A percentile compares a stretch with the other conserved stretches of the same genome.
Conservation (phyloP, 1,140 invertebrate species). For the Drosophila pandora region DNA sequence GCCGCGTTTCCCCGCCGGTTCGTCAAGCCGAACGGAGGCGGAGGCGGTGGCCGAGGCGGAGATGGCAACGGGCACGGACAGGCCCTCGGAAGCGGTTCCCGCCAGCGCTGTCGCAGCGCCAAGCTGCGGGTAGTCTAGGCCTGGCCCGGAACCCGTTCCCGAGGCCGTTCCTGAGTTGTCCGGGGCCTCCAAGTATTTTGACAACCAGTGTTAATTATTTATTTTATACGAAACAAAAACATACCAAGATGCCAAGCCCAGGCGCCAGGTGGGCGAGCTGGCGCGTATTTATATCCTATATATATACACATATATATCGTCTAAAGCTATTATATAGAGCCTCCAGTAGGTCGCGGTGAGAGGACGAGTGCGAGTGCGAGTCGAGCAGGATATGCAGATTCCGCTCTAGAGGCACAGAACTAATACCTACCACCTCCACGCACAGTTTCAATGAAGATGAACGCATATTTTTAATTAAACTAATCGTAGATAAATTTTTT, state of each 20-base stretch:
- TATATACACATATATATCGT: constrained; percentile 21
- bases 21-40: constrained; percentile 2
- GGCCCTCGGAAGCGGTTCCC: background rate
- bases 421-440: background rate
- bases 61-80: background rate
- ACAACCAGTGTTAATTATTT: constrained; percentile 66
- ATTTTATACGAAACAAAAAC: constrained; percentile 52
- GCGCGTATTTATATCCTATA: constrained; percentile 4
- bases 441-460: constrained; percentile 3
- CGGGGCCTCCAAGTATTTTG: constrained; percentile 48
- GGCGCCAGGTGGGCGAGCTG: background rate
- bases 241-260: constrained; percentile 17
- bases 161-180: background rate
- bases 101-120: constrained; percentile 27
- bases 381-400: too few species aligned
- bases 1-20: constrained; percentile 44
- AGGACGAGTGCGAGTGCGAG: too few species aligned
- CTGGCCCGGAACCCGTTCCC: background rate
- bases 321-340: constrained; percentile 28
- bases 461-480: constrained; percentile 68
- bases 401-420: too few species aligned
- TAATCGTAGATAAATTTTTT: constrained; percentile 74
- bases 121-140: constrained; percentile 43
- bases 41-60: background rate
- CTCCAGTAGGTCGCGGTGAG: background rate